A percentile compares a stretch with the other conserved stretches of the same genome.
Conservation (phyloP, 2,888 invertebrate genomes). For the Tiliacea aurago region DNA sequence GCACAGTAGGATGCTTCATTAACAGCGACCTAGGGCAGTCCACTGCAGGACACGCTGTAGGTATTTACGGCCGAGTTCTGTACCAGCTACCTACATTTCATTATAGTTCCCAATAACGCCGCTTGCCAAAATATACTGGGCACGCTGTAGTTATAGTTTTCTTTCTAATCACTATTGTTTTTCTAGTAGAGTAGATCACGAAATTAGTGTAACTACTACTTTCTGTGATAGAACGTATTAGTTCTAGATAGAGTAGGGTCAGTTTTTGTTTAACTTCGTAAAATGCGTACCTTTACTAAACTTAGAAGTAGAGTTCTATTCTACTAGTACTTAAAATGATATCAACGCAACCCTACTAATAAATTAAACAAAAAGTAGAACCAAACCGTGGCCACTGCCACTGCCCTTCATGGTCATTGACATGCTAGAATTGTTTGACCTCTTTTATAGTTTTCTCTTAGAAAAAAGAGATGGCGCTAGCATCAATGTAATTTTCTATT, state of each 20-base stretch:
- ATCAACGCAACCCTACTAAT: neutral
- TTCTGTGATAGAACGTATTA: neutral
- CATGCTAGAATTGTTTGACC: conserved; percentile 9
- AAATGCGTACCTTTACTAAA: neutral
- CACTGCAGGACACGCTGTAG: neutral
- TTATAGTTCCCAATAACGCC: neutral
- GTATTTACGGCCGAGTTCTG: neutral
- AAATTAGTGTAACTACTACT: too few relatives aligned
- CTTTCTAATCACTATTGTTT: neutral
- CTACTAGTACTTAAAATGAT: neutral
- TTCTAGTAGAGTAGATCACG: neutral
- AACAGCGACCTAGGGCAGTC: neutral
- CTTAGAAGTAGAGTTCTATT: neutral
- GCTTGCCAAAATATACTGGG: conserved; percentile 28
- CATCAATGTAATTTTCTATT: too few relatives aligned
- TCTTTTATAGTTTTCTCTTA: neutral
- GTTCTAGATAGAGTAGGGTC: too few relatives aligned
- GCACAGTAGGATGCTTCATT: neutral
- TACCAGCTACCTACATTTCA: neutral
- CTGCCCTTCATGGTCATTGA: conserved; percentile 23
- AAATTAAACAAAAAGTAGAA: neutral
- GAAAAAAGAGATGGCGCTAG: conserved; percentile 44
- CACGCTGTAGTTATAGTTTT: neutral
- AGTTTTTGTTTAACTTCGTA: neutral
- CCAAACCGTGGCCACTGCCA: neutral